phyloP scores from a whole-genome alignment of 1,140 invertebrate genomes.

The Battus philenor region DNA sequence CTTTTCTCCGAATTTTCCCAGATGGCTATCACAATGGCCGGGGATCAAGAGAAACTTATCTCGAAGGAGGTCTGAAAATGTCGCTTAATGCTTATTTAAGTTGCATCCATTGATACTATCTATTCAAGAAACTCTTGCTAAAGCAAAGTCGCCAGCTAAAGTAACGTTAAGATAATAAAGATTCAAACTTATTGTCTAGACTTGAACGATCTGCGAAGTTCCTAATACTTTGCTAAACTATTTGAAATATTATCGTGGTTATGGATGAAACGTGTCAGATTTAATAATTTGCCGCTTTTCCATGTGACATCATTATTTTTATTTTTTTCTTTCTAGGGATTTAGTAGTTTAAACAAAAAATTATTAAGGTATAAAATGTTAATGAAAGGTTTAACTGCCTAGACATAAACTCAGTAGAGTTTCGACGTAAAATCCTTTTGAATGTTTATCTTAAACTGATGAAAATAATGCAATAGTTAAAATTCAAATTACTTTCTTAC shows the following conservation, averaged over 20 bases:
- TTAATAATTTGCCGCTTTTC: no score
- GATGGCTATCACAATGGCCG: conserved; percentile 70
- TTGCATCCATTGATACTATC: conserved; percentile 54
- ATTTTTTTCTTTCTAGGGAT: no score
- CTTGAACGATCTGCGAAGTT: conserved; percentile 14
- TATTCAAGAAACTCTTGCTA: conserved; percentile 8
- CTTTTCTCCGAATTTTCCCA: conserved; percentile 65
- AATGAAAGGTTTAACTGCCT: no score
- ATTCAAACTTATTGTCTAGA: conserved; percentile 32
- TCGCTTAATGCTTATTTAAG: conserved; percentile 70
- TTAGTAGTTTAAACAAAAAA: no score
- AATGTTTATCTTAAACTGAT: no score
- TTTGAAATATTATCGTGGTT: conserved; percentile 5
- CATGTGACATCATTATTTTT: no score
- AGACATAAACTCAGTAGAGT: no score
- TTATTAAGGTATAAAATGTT: no score
- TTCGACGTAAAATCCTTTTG: no score
- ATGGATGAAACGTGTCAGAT: not conserved
- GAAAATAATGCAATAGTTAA: no score
- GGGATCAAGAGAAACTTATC: conserved; percentile 67
- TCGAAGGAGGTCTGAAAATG: conserved; percentile 56
- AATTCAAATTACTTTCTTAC: no score
- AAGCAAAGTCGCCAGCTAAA: not conserved
- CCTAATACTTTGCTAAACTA: not conserved
- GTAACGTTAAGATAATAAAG: conserved; percentile 10